These are phyloP conservation scores for Aphelenchoides bicaudatus DNA, from an alignment of 2,888 invertebrate species.

Conservation along the genomic window DNA sequence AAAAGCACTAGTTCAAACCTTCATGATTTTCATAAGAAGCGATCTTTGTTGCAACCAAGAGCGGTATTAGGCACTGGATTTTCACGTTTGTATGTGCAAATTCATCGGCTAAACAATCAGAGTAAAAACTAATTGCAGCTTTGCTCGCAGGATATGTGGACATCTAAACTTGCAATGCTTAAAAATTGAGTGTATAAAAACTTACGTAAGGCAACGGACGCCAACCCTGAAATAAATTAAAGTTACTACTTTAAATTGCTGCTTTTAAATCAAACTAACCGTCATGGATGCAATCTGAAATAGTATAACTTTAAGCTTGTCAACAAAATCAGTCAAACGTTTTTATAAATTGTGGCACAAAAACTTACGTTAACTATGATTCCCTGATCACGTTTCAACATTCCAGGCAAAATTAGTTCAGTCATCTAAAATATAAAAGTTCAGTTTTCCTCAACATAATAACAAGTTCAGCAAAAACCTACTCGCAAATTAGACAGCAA, in stretches of 20 bases:
- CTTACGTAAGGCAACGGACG: conserved; percentile 58
- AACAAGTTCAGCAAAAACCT: not conserved
- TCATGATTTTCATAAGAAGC: conserved; percentile 54
- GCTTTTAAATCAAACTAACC: not conserved
- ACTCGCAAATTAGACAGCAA: conserved; percentile 50
- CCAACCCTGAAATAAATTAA: conserved; percentile 49
- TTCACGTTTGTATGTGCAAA: conserved; percentile 47
- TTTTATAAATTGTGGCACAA: conserved; percentile 5
- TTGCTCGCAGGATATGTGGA: conserved; percentile 58
- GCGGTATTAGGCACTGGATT: conserved; percentile 55
- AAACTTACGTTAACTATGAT: conserved; percentile 52
- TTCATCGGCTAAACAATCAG: conserved; percentile 54
- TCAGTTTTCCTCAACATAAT: not conserved
- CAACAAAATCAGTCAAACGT: too few species aligned
- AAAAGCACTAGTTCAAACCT: too few species aligned
- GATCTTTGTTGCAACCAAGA: conserved; percentile 59
- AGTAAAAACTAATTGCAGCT: conserved; percentile 56
- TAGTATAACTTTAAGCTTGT: not conserved
- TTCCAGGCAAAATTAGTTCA: conserved; percentile 55
- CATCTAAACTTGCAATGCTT: too few species aligned
- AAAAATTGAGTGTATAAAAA: too few species aligned
- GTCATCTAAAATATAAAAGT: conserved; percentile 40
- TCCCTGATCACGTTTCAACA: conserved; percentile 53
- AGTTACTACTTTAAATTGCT: not conserved
- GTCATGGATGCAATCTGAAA: conserved; percentile 6